Evolutionary conservation across 2,113 vertebrate genomes (phyloP).

Genomic region (Saguinus imperator): DNA sequence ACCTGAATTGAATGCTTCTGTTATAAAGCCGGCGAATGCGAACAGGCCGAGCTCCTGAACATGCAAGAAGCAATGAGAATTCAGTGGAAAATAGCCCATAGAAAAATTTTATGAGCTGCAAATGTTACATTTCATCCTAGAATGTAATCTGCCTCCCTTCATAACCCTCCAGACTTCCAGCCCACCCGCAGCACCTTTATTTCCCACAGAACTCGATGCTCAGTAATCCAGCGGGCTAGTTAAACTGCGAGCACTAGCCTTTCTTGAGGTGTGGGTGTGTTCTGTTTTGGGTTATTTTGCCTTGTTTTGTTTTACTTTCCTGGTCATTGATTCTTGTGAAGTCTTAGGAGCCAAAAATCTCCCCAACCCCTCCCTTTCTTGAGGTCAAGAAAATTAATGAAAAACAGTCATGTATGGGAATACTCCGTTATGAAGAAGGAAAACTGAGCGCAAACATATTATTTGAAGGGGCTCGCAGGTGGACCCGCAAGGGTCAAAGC

Average conservation of each 20-base stretch:
- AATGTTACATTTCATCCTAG: neutral
- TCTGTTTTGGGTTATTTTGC: neutral
- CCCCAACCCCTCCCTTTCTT: neutral
- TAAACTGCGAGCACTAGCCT: neutral
- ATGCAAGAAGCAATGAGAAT: neutral
- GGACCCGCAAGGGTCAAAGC: neutral
- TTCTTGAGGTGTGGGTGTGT: neutral
- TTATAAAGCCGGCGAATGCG: constrained; percentile 5
- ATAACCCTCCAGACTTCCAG: neutral
- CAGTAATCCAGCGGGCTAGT: constrained; percentile 33
- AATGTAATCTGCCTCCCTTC: neutral
- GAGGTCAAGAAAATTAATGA: constrained; percentile 44
- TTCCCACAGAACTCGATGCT: neutral
- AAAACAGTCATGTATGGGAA: neutral
- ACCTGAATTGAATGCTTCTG: neutral
- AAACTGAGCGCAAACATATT: neutral
- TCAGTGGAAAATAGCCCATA: constrained; percentile 35
- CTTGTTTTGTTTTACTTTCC: neutral
- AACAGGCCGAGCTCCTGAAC: neutral
- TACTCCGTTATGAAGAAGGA: neutral
- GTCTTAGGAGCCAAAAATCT: constrained; percentile 25
- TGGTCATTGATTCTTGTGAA: constrained; percentile 52
- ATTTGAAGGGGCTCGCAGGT: neutral
- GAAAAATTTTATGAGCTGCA: neutral
- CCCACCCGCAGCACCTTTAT: neutral